phyloP scores from a whole-genome alignment of 2,797 vertebrate genomes.

The Salmo trutta region DNA sequence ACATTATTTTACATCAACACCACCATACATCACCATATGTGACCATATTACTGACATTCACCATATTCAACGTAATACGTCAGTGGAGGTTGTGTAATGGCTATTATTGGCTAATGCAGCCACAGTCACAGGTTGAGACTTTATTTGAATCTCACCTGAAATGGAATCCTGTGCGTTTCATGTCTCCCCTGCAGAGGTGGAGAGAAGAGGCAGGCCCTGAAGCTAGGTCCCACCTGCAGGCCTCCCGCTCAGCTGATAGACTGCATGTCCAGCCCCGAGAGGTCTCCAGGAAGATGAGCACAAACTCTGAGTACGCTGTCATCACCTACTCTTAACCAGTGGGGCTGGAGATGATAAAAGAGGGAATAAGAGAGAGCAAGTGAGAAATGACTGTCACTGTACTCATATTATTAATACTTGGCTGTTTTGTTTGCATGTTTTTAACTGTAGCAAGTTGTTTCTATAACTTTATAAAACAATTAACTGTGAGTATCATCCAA shows the following conservation, averaged over 20 bases:
- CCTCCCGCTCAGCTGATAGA: constrained; percentile 75
- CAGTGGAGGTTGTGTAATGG: background rate
- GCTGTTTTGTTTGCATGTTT: background rate
- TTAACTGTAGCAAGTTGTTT: too few relatives aligned
- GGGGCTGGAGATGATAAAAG: constrained; percentile 11
- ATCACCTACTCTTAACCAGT: constrained; percentile 72
- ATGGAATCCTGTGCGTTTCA: background rate
- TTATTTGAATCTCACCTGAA: background rate
- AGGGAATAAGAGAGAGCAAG: background rate
- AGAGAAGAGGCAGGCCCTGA: constrained; percentile 47
- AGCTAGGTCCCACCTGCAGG: constrained; percentile 57
- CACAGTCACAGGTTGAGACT: background rate
- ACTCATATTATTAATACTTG: background rate
- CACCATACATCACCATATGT: too few relatives aligned
- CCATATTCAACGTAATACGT: too few relatives aligned
- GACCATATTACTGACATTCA: too few relatives aligned
- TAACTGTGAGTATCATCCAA: background rate
- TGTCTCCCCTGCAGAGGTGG: constrained; percentile 59
- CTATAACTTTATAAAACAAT: too few relatives aligned
- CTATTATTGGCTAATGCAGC: background rate
- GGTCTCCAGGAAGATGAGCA: constrained; percentile 79
- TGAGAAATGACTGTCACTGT: background rate
- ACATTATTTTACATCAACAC: too few relatives aligned
- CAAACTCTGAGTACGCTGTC: constrained; percentile 79
- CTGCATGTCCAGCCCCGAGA: constrained; percentile 75